A percentile compares a stretch with the other conserved stretches of the same genome.
Evolutionary conservation across 2,113 vertebrate species (phyloP).

Genomic region (Hoplias malabaricus): DNA sequence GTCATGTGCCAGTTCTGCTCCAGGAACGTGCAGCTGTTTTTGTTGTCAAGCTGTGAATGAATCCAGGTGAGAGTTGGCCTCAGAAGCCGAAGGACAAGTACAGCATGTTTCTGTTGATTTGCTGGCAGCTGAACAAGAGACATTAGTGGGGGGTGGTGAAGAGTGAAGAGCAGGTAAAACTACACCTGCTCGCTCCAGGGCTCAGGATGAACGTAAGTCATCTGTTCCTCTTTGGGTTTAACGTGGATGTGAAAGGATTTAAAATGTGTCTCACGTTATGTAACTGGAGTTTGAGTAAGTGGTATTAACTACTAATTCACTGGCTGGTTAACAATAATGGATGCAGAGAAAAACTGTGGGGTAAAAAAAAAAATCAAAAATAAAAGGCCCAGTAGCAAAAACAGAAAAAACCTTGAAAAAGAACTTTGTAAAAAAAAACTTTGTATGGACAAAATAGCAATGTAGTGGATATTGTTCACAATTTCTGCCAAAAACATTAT

Average conservation of each 20-base stretch:
- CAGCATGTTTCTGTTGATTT: background rate
- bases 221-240: background rate
- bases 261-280: background rate
- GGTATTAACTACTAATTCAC: background rate
- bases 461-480: too few relatives aligned
- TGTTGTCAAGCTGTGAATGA: background rate
- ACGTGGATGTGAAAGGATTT: background rate
- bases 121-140: background rate
- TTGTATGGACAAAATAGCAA: too few relatives aligned
- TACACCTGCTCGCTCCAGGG: background rate
- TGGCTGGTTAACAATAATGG: too few relatives aligned
- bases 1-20: background rate
- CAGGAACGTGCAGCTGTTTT: background rate
- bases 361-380: too few relatives aligned
- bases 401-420: too few relatives aligned
- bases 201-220: background rate
- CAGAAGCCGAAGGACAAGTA: conserved; percentile 20
- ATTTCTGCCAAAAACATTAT: too few relatives aligned
- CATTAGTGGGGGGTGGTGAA: background rate
- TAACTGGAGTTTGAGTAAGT: background rate
- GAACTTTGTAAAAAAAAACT: too few relatives aligned
- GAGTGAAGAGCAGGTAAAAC: background rate
- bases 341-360: too few relatives aligned
- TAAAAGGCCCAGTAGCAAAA: too few relatives aligned
- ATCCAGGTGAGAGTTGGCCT: background rate